Evolutionary conservation across 2,113 vertebrate genomes (phyloP).

Genomic region (Indicator indicator): DNA sequence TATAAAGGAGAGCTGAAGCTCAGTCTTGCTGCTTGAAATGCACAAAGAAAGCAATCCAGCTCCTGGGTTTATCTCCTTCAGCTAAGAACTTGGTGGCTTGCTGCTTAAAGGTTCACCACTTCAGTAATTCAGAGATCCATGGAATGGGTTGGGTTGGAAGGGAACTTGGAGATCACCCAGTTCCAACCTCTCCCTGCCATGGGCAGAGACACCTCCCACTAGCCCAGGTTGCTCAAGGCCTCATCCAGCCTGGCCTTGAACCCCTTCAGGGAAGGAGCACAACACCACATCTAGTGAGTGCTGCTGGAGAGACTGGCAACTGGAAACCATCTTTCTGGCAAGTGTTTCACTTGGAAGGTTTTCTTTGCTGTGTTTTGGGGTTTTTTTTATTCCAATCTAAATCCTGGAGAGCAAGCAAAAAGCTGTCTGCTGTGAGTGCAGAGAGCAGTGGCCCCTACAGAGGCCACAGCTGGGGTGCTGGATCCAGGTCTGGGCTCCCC

Average conservation of each 20-base stretch:
- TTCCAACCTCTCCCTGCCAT: no score
- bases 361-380: neutral
- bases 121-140: neutral
- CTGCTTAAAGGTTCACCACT: neutral
- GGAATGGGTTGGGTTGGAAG: no score
- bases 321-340: neutral
- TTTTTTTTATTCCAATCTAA: neutral
- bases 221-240: no score
- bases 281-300: neutral
- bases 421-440: neutral
- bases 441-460: neutral
- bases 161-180: no score
- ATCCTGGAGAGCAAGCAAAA: neutral
- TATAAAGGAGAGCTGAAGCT: neutral
- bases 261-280: no score
- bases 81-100: neutral
- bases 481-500: no score
- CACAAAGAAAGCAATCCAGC: neutral
- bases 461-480: no score
- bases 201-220: no score
- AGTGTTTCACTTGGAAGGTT: neutral
- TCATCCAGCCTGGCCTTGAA: no score
- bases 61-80: neutral
- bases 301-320: neutral
- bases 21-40: neutral